A percentile compares a stretch with the other conserved stretches of the same genome.
Evolutionary conservation across 2,113 vertebrate genomes (phyloP).

Genomic region (Gnathonemus echidnorhynchus): DNA sequence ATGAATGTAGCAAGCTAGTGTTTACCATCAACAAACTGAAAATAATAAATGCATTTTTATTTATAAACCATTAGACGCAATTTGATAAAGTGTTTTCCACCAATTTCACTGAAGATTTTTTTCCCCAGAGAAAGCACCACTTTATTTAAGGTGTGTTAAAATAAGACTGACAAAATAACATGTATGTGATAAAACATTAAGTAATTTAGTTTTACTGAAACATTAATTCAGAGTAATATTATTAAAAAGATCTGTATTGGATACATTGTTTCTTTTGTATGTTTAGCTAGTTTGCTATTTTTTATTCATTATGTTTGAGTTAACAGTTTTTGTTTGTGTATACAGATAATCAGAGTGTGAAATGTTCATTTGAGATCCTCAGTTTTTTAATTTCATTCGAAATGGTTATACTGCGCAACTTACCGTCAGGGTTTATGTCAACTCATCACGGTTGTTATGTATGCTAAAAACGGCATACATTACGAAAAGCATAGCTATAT

Average conservation of each 20-base stretch:
- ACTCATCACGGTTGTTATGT: background rate
- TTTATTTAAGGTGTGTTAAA: background rate
- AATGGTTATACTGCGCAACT: background rate
- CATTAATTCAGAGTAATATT: background rate
- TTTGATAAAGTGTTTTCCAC: constrained; percentile 1
- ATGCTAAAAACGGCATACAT: background rate
- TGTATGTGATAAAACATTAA: background rate
- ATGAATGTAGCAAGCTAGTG: background rate
- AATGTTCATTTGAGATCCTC: background rate
- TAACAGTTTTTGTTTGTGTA: background rate
- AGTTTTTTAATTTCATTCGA: background rate
- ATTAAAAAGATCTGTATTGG: background rate
- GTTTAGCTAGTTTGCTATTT: background rate
- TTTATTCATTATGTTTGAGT: background rate
- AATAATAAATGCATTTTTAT: constrained; percentile 12
- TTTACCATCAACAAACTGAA: constrained; percentile 10
- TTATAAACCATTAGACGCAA: constrained; percentile 16
- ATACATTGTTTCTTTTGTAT: background rate
- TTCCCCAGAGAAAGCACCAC: background rate
- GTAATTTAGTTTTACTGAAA: background rate
- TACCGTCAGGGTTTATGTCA: background rate
- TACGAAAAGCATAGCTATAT: background rate
- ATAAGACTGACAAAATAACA: background rate
- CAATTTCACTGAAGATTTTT: constrained; percentile 13
- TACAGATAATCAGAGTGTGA: background rate